These are phyloP conservation scores for Magallana nippona DNA, from an alignment of 2,888 invertebrate species.

Conservation along the genomic window DNA sequence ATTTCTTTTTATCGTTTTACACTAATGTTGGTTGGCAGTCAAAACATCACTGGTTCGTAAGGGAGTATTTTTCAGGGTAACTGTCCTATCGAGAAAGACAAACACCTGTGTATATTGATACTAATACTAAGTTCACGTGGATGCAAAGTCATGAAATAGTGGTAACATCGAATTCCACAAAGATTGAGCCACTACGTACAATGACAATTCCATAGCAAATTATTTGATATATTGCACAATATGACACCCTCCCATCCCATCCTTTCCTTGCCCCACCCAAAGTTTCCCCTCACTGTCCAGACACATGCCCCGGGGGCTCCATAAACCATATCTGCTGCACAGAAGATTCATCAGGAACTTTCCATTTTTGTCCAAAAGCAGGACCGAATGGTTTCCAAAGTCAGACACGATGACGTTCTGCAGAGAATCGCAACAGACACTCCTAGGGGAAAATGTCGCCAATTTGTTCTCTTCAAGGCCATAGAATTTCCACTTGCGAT, in stretches of 20 bases:
- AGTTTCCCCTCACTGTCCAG: slow-evolving; percentile 27
- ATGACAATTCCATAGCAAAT: background rate
- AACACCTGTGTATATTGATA: too few relatives aligned
- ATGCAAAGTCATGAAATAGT: too few relatives aligned
- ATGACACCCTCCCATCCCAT: background rate
- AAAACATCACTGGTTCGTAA: too few relatives aligned
- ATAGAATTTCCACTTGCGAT: slow-evolving; percentile 10
- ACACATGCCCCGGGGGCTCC: slow-evolving; percentile 1
- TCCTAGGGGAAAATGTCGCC: background rate
- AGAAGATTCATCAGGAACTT: slow-evolving; percentile 20
- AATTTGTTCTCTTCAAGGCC: background rate
- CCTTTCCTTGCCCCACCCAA: slow-evolving; percentile 32
- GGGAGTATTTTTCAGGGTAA: too few relatives aligned
- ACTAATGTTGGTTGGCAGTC: too few relatives aligned
- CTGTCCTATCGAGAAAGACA: too few relatives aligned
- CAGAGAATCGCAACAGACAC: slow-evolving; percentile 8
- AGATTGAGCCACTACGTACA: too few relatives aligned
- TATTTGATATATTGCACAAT: slow-evolving; percentile 9
- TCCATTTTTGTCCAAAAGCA: slow-evolving; percentile 26
- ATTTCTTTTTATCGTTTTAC: too few relatives aligned
- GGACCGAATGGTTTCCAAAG: slow-evolving; percentile 16
- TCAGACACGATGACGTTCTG: slow-evolving; percentile 23
- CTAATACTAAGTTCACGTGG: too few relatives aligned
- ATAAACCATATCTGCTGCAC: background rate
- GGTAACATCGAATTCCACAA: too few relatives aligned